phyloP scores from a whole-genome alignment of 2,888 invertebrate species.

The Philopedon plagiatum region DNA sequence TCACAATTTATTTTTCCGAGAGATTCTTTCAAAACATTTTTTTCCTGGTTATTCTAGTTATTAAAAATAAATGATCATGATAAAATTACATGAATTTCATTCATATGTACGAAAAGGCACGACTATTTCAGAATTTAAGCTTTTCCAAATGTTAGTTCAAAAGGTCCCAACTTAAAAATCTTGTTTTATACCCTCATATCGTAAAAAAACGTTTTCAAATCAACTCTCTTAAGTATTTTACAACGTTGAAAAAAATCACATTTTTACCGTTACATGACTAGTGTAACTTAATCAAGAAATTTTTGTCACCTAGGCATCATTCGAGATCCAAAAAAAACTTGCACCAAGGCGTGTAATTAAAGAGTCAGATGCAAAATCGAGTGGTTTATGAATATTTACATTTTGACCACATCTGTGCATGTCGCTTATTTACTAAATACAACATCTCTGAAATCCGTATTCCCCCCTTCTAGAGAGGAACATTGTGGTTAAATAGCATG shows the following conservation, averaged over 20 bases:
- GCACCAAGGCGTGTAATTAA: slow-evolving; percentile 21
- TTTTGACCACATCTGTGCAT: not conserved
- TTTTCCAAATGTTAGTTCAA: too few species aligned
- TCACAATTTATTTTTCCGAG: slow-evolving; percentile 21
- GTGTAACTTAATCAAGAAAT: slow-evolving; percentile 9
- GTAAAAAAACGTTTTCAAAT: not conserved
- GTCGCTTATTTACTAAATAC: too few species aligned
- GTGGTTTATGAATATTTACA: not conserved
- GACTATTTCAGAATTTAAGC: too few species aligned
- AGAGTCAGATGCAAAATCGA: not conserved
- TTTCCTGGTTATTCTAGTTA: not conserved
- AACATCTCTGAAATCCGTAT: too few species aligned
- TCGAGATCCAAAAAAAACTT: slow-evolving; percentile 33
- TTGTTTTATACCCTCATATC: too few species aligned
- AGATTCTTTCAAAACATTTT: slow-evolving; percentile 12
- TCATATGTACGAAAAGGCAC: too few species aligned
- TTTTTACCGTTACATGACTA: slow-evolving; percentile 21
- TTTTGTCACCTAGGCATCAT: slow-evolving; percentile 32
- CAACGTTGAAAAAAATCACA: slow-evolving; percentile 12
- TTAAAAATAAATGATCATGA: too few species aligned
- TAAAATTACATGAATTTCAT: not conserved
- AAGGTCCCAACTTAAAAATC: too few species aligned
- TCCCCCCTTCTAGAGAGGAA: too few species aligned
- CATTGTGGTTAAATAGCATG: too few species aligned
- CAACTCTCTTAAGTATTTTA: not conserved